Evolutionary conservation across 1,140 invertebrate species (phyloP).

Genomic region (Drosophila kanapiae): DNA sequence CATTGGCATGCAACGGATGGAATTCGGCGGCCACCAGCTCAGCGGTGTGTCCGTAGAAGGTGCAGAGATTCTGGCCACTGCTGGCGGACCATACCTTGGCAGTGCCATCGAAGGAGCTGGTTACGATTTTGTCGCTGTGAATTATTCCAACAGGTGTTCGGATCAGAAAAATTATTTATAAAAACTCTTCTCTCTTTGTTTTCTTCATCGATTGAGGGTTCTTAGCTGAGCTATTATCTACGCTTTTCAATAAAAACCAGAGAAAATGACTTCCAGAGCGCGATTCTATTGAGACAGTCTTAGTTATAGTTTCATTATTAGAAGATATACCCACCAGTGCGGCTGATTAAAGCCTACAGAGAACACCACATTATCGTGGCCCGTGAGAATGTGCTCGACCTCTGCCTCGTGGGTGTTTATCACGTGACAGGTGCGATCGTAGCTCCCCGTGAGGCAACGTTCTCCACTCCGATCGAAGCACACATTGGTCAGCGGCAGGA

Average conservation of each 20-base stretch:
- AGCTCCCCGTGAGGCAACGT: conserved; percentile 93
- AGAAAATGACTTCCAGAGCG: too few relatives aligned
- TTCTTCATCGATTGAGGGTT: background rate
- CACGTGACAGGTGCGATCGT: conserved; percentile 94
- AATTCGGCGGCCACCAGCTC: conserved; percentile 91
- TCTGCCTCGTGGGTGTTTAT: conserved; percentile 91
- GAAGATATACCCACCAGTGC: conserved; percentile 87
- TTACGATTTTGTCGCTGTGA: conserved; percentile 90
- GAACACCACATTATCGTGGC: conserved; percentile 93
- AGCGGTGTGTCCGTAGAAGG: conserved; percentile 90
- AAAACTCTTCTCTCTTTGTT: too few relatives aligned
- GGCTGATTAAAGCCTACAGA: conserved; percentile 92
- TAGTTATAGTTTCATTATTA: background rate
- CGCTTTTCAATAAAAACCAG: too few relatives aligned
- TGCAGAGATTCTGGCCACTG: conserved; percentile 89
- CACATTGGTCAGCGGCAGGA: conserved; percentile 92
- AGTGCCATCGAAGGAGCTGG: conserved; percentile 93
- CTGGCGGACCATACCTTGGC: conserved; percentile 89
- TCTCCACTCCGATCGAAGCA: conserved; percentile 90
- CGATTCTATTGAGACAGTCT: too few relatives aligned
- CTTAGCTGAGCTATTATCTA: background rate
- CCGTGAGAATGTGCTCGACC: conserved; percentile 89
- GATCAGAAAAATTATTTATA: too few relatives aligned
- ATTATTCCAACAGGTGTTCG: conserved; percentile 53
- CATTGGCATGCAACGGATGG: conserved; percentile 87